A percentile compares a stretch with the other conserved stretches of the same genome.
phyloP scores from a whole-genome alignment of 2,797 vertebrate species.

The Artibeus lituratus region DNA sequence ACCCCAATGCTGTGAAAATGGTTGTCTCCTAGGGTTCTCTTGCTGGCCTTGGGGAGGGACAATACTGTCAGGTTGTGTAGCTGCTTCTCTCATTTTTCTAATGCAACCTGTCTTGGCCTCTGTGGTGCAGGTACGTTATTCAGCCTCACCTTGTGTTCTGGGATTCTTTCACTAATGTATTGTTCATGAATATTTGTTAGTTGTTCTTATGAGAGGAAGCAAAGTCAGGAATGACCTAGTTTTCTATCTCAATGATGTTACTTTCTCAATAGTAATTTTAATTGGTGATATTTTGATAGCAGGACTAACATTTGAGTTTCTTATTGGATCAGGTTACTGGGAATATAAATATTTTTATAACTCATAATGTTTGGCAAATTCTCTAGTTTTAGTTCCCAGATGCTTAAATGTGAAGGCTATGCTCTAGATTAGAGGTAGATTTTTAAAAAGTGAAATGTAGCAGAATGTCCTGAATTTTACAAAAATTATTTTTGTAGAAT shows the following conservation, averaged over 20 bases:
- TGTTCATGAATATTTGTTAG: neutral
- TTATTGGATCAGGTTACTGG: neutral
- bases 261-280: neutral
- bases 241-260: neutral
- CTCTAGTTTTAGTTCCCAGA: neutral
- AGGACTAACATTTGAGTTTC: slow-evolving; percentile 1
- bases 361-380: neutral
- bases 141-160: neutral
- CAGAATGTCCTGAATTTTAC: neutral
- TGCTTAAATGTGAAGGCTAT: neutral
- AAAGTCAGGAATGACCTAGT: neutral
- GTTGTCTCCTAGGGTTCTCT: neutral
- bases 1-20: neutral
- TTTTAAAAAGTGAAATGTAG: neutral
- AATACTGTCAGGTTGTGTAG: neutral
- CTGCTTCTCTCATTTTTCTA: neutral
- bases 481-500: neutral
- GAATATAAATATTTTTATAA: neutral
- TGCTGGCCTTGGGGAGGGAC: neutral
- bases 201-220: neutral
- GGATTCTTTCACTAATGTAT: neutral
- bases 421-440: neutral
- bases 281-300: neutral
- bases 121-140: neutral
- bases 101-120: neutral